Base-by-base conservation (phyloP, 2,888 invertebrate genomes). In the Nesidiocoris tenuis region DNA sequence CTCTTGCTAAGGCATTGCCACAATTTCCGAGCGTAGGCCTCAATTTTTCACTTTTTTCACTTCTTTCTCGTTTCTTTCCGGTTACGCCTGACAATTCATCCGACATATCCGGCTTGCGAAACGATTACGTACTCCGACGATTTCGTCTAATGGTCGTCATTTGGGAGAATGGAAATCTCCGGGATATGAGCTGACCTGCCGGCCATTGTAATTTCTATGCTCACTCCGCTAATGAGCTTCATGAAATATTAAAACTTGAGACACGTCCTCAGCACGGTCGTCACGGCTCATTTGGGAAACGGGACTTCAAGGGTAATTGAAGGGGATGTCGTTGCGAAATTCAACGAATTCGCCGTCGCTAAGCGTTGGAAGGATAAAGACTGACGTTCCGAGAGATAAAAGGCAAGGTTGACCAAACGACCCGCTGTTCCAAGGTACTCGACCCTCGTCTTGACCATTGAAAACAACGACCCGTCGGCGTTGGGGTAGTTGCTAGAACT, bases 231-330 rank as follows among this genome's bases (percentile, higher is more conserved):
- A 55, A 67, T 67, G 67, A 67, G 67, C 22, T 54, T 67, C 67
- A 67, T 67, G 67, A 67, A 67, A 67, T 67, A 67, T 67, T 67
- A 67, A 67, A 55, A 67, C 39, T 54, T n/a, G 67, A n/a, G 18
- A 16, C 39, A 7, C 39, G 56, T 18, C 54, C 67, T 67, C 56
- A 39, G 39, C 39, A 12, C 12, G 3, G 39, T 39, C 39, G 55
- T 67, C 55, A 67, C 67, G 22, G 21, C 56, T 22, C 56, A 55
- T 67, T 67, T 67, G 55, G 39, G 12, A 39, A 12, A 39, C 39
- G 22, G 55, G 56, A 56, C 54, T 67, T 67, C 67, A 17, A 21
- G 54, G 67, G 67, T 55, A 67, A 67, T 67, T 67, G 55, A n/a
- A n/a, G n/a, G n/a, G n/a, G n/a, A n/a, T n/a, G 21, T 67, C 16